Evolutionary conservation across 2,113 vertebrate species (phyloP), one percentile per base, ranked within the genome.

Genomic region (Bettongia penicillata): DNA sequence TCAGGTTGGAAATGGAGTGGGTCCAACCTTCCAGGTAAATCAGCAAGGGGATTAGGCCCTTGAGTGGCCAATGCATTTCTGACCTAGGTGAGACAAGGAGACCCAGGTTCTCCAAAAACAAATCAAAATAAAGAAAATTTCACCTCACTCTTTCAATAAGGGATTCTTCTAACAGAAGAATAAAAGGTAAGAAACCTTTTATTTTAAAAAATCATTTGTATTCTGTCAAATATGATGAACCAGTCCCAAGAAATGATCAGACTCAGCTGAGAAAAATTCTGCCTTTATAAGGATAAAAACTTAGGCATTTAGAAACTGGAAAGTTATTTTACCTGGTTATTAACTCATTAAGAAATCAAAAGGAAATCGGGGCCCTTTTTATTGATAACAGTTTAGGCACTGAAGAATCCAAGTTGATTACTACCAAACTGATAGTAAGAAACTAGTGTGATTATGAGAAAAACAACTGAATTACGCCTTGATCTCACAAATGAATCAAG

Each of bases 141-240:
- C 51, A 96, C 5, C 57, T 94, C 92, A 77, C 51, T 55, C 4
- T 89, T 48, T 96, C 43, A 96, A 49, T 96, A 55, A 94, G 8
- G 55, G 55, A 57, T 28, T 57, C 8, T 57, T 57, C 55, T 55
- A 55, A 93, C 4, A 28, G n/a, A n/a, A 48, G 48, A 48, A 48
- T 48, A 48, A 48, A 48, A 48, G 2, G 0, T 22, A 68, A 68
- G 50, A 61, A 16, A 92, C 48, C 53, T 93, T 31, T 95, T 8
- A 94, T 43, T 93, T 52, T 19, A 50, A 92, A 84, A 68, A 50
- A 23, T 48, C 25, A 25, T 68, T 52, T 52, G 23, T n/a, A 47
- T n/a, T 55, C 51, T 93, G 28, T 93, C 94, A 89, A 93, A 55
- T 91, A n/a, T 91, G n/a, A 84, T 43, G 68, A 84, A 84, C 23